Evolutionary conservation across 2,797 vertebrate genomes (phyloP).

Genomic region (Hippocampus kuda): DNA sequence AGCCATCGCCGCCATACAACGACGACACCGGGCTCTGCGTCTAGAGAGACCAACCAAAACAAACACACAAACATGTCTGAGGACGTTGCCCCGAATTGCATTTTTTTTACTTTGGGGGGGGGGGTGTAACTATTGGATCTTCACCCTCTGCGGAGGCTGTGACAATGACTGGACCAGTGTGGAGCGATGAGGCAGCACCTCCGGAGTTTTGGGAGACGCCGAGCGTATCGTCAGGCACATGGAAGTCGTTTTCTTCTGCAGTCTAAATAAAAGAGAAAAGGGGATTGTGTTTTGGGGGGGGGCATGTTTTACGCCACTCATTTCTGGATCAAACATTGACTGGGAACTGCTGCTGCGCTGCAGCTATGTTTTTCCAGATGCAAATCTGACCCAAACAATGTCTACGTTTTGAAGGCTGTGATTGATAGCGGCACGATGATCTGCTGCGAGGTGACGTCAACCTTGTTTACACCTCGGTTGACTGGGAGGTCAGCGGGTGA

Average conservation of each 20-base stretch:
- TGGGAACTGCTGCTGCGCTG: too few relatives aligned
- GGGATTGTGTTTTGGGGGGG: too few relatives aligned
- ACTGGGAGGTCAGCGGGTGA: slow-evolving; percentile 8
- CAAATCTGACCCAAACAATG: too few relatives aligned
- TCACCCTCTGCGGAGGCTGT: slow-evolving; percentile 78
- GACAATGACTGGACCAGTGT: slow-evolving; percentile 86
- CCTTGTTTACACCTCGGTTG: slow-evolving; percentile 24
- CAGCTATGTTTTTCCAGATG: too few relatives aligned
- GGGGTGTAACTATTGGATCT: slow-evolving; percentile 1
- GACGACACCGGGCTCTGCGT: slow-evolving; percentile 80
- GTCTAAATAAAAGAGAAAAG: slow-evolving; percentile 55
- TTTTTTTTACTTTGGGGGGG: background rate
- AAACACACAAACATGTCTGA: background rate
- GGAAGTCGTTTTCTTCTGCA: slow-evolving; percentile 89
- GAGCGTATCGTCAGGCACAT: slow-evolving; percentile 92
- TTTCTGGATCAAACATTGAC: too few relatives aligned
- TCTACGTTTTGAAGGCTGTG: background rate
- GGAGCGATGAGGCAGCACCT: slow-evolving; percentile 68
- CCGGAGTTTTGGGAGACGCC: slow-evolving; percentile 77
- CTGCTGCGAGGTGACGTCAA: slow-evolving; percentile 35
- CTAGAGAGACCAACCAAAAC: slow-evolving; percentile 42
- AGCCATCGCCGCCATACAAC: slow-evolving; percentile 65
- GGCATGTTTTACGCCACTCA: too few relatives aligned
- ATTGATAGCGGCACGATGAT: slow-evolving; percentile 7
- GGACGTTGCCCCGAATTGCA: background rate